Evolutionary conservation across 2,888 invertebrate species (phyloP), one percentile per base, ranked within the genome.

Genomic region (Epicampocera succincta): DNA sequence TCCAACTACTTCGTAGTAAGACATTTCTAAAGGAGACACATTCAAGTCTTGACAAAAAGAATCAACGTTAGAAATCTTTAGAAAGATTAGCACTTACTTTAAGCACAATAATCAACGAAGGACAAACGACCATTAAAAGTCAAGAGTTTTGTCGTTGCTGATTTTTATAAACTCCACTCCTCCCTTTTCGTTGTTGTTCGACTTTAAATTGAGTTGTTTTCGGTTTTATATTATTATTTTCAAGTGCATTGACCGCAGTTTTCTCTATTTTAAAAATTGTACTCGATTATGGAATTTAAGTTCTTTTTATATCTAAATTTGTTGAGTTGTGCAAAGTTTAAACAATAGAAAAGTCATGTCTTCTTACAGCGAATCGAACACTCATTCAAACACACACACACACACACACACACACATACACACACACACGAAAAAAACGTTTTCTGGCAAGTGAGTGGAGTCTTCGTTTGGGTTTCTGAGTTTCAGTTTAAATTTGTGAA

Each of bases 231-330:
- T 33, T 52, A 50, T 63, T 80, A 65, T 44, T 80, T 69, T 4
- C 33, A 9, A 72, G 80, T 72, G 13, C 80, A 72, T 76, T 80
- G 80, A 80, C 80, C 76, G 85, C 86, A 78, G 83, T 83, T 86
- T 86, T 84, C 69, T 66, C 69, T 66, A 52, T 60, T 63, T 40
- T 52, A 38, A 66, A 38, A 44, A 71, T 80, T 61, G 80, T 68
- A 71, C 75, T 65, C 72, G 76, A 76, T 80, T 80, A n/a, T n/a
- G n/a, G 71, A 15, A 44, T 52, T 65, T 72, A 19, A 52, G n/a
- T 44, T 17, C 13, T 48, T 60, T 44, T n/a, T n/a, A n/a, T n/a
- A n/a, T n/a, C n/a, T n/a, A n/a, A n/a, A n/a, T n/a, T n/a, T n/a
- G 4, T 63, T 65, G 25, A 60, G 71, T 66, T 58, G 38, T 29